Evolutionary conservation across 2,797 vertebrate genomes (phyloP).

Genomic region (Gastrophryne carolinensis): DNA sequence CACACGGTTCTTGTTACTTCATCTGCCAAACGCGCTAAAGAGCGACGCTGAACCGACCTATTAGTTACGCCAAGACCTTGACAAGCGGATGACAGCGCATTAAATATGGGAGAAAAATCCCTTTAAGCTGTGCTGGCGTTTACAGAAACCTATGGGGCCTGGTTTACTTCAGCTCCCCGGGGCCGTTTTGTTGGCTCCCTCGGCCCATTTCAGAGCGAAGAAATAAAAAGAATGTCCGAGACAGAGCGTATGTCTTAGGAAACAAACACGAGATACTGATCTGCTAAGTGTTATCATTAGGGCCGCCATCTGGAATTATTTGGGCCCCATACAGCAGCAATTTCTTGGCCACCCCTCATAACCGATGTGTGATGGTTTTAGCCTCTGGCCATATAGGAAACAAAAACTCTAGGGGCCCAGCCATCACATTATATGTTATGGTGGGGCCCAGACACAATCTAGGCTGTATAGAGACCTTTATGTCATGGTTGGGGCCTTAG

Average conservation of each 20-base stretch:
- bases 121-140: not conserved
- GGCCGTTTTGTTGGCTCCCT: not conserved
- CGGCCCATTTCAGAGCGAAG: not conserved
- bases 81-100: not conserved
- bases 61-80: not conserved
- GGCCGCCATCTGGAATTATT: too few relatives aligned
- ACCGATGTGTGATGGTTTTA: too few relatives aligned
- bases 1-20: slow-evolving; percentile 13
- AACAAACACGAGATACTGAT: not conserved
- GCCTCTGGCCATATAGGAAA: too few relatives aligned
- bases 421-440: too few relatives aligned
- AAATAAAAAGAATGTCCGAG: not conserved
- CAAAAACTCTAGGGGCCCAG: too few relatives aligned
- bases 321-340: too few relatives aligned
- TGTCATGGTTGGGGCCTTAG: too few relatives aligned
- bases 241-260: not conserved
- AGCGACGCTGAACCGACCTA: not conserved
- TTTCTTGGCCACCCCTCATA: too few relatives aligned
- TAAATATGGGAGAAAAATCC: not conserved
- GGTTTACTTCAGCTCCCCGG: not conserved
- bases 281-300: not conserved
- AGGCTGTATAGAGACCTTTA: too few relatives aligned
- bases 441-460: too few relatives aligned
- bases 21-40: not conserved
- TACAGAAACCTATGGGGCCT: not conserved